phyloP scores from a whole-genome alignment of 2,888 invertebrate genomes.

The Brachypterus glaber region DNA sequence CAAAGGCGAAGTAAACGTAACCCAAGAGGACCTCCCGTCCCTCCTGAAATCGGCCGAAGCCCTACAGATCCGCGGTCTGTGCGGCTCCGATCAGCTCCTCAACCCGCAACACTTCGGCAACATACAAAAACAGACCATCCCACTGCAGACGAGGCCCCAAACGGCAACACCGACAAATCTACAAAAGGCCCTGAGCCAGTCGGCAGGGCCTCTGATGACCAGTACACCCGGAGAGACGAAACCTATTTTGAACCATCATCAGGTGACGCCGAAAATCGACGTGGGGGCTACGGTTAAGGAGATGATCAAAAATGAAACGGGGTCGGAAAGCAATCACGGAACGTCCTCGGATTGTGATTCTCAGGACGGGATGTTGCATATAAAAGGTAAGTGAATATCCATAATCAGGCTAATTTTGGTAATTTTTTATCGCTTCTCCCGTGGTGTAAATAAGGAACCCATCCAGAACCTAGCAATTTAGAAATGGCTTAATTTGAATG shows the following conservation, averaged over 20 bases:
- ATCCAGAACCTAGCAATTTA: too few relatives aligned
- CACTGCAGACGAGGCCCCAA: conserved; percentile 20
- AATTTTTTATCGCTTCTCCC: too few relatives aligned
- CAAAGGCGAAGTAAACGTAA: conserved; percentile 80
- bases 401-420: too few relatives aligned
- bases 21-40: conserved; percentile 72
- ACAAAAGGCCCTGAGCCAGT: conserved; percentile 30
- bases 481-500: too few relatives aligned
- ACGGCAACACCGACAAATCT: conserved; percentile 21
- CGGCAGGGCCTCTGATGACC: background rate
- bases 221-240: conserved; percentile 33
- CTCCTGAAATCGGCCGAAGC: conserved; percentile 77
- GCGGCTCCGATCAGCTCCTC: conserved; percentile 40
- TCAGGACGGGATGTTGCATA: conserved; percentile 34
- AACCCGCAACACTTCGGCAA: conserved; percentile 37
- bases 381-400: conserved; percentile 32
- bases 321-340: conserved; percentile 31
- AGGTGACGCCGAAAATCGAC: conserved; percentile 36
- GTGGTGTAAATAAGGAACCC: too few relatives aligned
- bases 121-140: conserved; percentile 24
- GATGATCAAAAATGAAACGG: conserved; percentile 29
- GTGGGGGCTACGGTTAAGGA: conserved; percentile 25
- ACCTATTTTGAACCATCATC: conserved; percentile 30
- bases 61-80: conserved; percentile 66
- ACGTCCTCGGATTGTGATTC: conserved; percentile 39